Evolutionary conservation across 1,140 invertebrate species (phyloP).

Genomic region (Lanistes nyassanus): DNA sequence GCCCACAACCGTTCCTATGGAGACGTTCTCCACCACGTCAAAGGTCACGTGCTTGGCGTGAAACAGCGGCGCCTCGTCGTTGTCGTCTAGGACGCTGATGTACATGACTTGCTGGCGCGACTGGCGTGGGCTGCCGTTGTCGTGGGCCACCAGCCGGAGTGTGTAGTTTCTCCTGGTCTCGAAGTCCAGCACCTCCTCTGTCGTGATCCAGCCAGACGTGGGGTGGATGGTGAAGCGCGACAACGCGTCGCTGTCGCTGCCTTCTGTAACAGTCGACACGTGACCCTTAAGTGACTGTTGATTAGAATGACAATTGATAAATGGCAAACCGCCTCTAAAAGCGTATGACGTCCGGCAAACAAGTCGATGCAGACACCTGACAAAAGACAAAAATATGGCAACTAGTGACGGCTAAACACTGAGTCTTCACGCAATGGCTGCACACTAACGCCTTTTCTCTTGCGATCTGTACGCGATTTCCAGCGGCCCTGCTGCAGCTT

Average conservation of each 20-base stretch:
- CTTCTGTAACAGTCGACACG: constrained; percentile 34
- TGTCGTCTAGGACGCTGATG: constrained; percentile 60
- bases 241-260: constrained; percentile 37
- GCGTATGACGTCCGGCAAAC: too few relatives aligned
- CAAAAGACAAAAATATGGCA: too few relatives aligned
- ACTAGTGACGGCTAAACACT: too few relatives aligned
- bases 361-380: too few relatives aligned
- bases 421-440: too few relatives aligned
- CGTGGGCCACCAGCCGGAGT: constrained; percentile 69
- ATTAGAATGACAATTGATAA: too few relatives aligned
- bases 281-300: too few relatives aligned
- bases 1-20: constrained; percentile 90
- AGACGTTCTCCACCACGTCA: constrained; percentile 90
- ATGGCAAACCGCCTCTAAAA: too few relatives aligned
- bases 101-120: constrained; percentile 53
- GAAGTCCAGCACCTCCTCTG: constrained; percentile 87
- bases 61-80: constrained; percentile 60
- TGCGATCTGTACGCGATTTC: too few relatives aligned
- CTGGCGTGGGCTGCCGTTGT: constrained; percentile 71
- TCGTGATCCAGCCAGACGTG: constrained; percentile 81
- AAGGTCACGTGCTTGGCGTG: constrained; percentile 76
- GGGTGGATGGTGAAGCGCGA: constrained; percentile 54
- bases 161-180: constrained; percentile 87
- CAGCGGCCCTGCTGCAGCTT: too few relatives aligned
- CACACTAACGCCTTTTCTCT: too few relatives aligned